Conservation (phyloP, 2,113 vertebrate genomes). For the zebrafish (Danio rerio) region DNA sequence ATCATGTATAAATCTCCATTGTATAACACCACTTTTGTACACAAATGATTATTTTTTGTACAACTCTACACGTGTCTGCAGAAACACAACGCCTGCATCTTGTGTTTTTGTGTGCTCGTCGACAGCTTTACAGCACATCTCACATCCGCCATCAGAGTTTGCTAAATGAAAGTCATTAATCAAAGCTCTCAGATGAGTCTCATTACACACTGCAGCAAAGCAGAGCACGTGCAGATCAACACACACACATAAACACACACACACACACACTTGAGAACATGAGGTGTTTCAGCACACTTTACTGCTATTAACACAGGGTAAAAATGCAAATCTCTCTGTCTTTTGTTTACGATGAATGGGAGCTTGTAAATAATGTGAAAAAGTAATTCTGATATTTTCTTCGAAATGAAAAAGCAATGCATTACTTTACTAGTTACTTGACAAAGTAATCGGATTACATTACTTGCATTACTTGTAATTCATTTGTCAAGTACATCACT, state of each 20-base stretch:
- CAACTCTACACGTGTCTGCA: neutral
- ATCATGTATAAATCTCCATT: too few relatives aligned
- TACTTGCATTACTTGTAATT: too few relatives aligned
- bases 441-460: too few relatives aligned
- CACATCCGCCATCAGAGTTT: neutral
- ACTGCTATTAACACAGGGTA: neutral
- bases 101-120: neutral
- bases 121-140: neutral
- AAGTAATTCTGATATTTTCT: too few relatives aligned
- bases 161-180: slow-evolving; percentile 38
- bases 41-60: too few relatives aligned
- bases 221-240: neutral
- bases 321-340: too few relatives aligned
- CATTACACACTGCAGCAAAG: slow-evolving; percentile 25
- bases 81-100: neutral
- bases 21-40: too few relatives aligned
- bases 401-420: too few relatives aligned
- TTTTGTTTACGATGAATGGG: too few relatives aligned
- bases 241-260: neutral
- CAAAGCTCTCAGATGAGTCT: slow-evolving; percentile 4
- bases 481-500: too few relatives aligned
- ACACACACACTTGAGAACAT: neutral
- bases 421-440: too few relatives aligned
- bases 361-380: too few relatives aligned
- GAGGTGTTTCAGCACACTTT: slow-evolving; percentile 12